Evolutionary conservation across 53 echinoderm and acorn worm genomes (phyloP), one percentile per base, ranked within the genome.

Genomic region (Hippasteria phrygiana): DNA sequence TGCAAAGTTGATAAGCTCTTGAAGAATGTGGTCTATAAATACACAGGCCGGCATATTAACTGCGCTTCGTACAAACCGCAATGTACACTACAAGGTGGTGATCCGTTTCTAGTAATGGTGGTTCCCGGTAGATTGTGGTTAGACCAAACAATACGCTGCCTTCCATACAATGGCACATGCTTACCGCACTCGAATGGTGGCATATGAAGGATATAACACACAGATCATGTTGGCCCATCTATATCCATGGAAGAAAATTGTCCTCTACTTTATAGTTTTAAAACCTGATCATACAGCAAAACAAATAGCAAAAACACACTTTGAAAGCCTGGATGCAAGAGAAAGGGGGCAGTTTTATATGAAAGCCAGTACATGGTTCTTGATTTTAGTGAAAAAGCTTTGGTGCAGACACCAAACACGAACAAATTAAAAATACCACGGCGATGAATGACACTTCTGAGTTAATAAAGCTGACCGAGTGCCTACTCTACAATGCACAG

Each of bases 1-100:
- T 85, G 85, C 34, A 85, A 85, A 50, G 70, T 70, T 70, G 85
- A 51, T 85, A 85, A 85, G 85, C 85, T 71, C 35, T 26, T 11
- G 50, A 85, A 70, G 85, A 85, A 85, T 85, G 69, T 48, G 26
- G 59, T 24, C 59, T 22, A 66, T 66, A 66, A 33, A 34, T 66
- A 5, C 13, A 66, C 34, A 34, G 4, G 32, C 47, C 16, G 67
- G 67, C 26, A 66, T 66, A 12, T 34, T 66, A 66, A 66, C 67
- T 34, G 33, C 34, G 12, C 11, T 13, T 4, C 5, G 59, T 3
- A 24, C 26, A 24, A 22, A 8, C 26, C 33, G 12, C 66, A 66
- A 8, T 56, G 56, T 34, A 66, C 67, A 33, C 67, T 34, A 3
- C 34, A 34, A 66, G 67, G 56, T 78, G 28, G 78, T 59, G 37